phyloP scores from a whole-genome alignment of 2,888 invertebrate genomes.

The Harpalus rufipes region DNA sequence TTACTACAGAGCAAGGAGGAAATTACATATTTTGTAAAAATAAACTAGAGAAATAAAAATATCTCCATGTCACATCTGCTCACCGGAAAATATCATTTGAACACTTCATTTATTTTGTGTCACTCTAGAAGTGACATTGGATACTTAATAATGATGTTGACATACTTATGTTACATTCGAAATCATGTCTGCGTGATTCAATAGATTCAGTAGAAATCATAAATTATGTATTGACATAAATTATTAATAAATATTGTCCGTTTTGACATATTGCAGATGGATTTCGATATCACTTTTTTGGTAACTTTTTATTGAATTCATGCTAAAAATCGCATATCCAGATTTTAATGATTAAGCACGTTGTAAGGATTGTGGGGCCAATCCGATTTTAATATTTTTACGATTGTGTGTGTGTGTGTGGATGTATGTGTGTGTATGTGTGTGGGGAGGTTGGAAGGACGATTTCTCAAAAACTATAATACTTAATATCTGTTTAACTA shows the following conservation, averaged over 20 bases:
- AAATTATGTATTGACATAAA: not conserved
- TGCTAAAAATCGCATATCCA: too few species aligned
- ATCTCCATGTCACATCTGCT: not conserved
- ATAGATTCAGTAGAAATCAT: not conserved
- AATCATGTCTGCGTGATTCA: not conserved
- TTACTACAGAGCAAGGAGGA: not conserved
- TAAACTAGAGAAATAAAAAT: constrained; percentile 4
- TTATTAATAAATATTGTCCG: not conserved
- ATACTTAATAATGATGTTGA: constrained; percentile 13
- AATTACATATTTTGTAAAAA: constrained; percentile 41
- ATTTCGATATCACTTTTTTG: too few species aligned
- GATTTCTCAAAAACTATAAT: too few species aligned
- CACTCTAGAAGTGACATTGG: not conserved
- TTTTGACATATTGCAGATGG: too few species aligned
- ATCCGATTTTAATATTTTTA: too few species aligned
- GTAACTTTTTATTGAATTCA: too few species aligned
- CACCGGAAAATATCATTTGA: constrained; percentile 23
- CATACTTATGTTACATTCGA: constrained; percentile 9
- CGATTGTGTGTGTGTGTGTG: too few species aligned
- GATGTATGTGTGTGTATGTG: too few species aligned
- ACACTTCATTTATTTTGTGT: constrained; percentile 27
- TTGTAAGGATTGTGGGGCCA: too few species aligned
- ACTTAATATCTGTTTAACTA: too few species aligned
- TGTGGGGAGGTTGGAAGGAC: too few species aligned
- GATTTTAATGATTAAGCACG: too few species aligned